phyloP scores from a whole-genome alignment of 1,140 invertebrate genomes.

The Listronotus oregonensis region DNA sequence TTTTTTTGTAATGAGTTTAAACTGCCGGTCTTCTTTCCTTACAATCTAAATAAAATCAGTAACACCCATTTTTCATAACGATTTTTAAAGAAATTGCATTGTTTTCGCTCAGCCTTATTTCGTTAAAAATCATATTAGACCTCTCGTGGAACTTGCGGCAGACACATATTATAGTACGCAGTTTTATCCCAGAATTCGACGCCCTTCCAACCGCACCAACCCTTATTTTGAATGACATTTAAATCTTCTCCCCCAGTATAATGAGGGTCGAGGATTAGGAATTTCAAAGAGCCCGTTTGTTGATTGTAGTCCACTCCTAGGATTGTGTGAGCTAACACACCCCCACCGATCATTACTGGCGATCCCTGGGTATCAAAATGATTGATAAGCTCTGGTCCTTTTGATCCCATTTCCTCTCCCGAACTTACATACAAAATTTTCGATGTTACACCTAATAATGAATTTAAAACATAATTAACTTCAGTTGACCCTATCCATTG shows the following conservation, averaged over 20 bases:
- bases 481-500: constrained; percentile 99
- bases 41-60: no score
- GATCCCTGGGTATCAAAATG: constrained; percentile 95
- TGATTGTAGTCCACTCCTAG: constrained; percentile 90
- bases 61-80: no score
- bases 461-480: constrained; percentile 90
- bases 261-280: constrained; percentile 97
- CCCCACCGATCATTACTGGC: constrained; percentile 98
- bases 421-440: constrained; percentile 84
- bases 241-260: constrained; percentile 87
- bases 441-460: constrained; percentile 70
- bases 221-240: constrained; percentile 73
- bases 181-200: constrained; percentile 89
- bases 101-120: no score
- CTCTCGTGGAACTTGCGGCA: constrained; percentile 74
- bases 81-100: no score
- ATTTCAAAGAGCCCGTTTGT: constrained; percentile 76
- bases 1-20: no score
- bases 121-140: constrained; percentile 52
- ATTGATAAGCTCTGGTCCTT: constrained; percentile 78
- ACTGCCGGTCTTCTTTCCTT: no score
- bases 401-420: constrained; percentile 81
- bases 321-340: constrained; percentile 96
- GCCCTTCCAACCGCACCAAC: constrained; percentile 94
- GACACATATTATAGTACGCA: constrained; percentile 94